These are phyloP conservation scores for Ceramica pisi DNA, from an alignment of 2,888 invertebrate genomes.

Conservation along the genomic window DNA sequence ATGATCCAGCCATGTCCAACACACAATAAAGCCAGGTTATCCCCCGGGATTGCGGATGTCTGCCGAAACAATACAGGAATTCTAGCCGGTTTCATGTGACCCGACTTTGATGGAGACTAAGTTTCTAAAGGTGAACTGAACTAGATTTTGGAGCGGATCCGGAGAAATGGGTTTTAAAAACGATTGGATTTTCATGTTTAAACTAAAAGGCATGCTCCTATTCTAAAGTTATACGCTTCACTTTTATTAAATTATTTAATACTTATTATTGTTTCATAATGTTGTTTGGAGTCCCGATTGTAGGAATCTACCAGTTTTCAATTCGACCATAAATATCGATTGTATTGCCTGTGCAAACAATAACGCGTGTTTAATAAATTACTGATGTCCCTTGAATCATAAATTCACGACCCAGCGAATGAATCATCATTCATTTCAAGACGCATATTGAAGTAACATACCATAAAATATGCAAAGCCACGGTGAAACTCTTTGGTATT, in stretches of 20 bases:
- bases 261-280: neutral
- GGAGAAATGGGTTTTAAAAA: neutral
- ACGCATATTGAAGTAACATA: neutral
- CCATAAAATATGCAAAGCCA: slow-evolving; percentile 30
- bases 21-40: slow-evolving; percentile 71
- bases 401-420: slow-evolving; percentile 31
- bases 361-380: slow-evolving; percentile 31
- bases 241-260: neutral
- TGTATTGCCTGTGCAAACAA: slow-evolving; percentile 15
- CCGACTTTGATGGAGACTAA: slow-evolving; percentile 49
- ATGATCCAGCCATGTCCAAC: slow-evolving; percentile 67
- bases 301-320: neutral
- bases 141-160: neutral
- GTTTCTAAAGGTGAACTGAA: slow-evolving; percentile 19
- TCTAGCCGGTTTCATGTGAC: slow-evolving; percentile 59
- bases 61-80: slow-evolving; percentile 70
- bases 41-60: slow-evolving; percentile 68
- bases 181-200: neutral
- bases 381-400: slow-evolving; percentile 19
- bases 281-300: neutral
- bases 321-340: slow-evolving; percentile 17
- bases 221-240: neutral
- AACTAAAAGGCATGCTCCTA: neutral
- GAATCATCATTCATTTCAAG: slow-evolving; percentile 18
- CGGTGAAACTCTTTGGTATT: slow-evolving; percentile 2